Conservation (phyloP, 1,140 invertebrate species). For the Lepidurus apus region DNA sequence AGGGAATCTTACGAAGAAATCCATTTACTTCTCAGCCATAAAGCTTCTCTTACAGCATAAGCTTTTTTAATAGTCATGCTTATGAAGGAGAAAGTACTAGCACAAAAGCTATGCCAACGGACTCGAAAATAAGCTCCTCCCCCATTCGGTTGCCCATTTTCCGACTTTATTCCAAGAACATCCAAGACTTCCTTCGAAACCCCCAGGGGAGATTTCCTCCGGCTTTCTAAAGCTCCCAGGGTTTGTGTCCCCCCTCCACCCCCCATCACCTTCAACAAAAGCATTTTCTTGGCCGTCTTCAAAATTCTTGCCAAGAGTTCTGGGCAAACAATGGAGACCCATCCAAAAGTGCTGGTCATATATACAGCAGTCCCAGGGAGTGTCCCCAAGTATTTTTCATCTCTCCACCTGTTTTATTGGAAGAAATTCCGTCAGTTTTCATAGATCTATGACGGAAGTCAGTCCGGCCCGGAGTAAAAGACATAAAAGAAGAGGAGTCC, state of each 20-base stretch:
- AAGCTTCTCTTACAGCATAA: conserved; percentile 8
- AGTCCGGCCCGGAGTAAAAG: background rate
- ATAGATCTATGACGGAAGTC: conserved; percentile 10
- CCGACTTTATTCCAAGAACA: background rate
- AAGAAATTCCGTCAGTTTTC: conserved; percentile 10
- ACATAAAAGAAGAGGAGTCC: background rate
- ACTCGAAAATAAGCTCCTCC: conserved; percentile 5
- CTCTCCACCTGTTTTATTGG: conserved; percentile 10
- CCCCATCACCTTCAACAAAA: background rate
- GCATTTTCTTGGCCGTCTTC: conserved; percentile 14
- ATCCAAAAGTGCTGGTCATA: conserved; percentile 19
- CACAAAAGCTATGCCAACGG: background rate
- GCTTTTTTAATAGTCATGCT: background rate
- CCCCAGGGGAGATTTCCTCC: background rate
- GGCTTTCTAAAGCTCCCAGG: background rate
- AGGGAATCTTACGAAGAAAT: background rate
- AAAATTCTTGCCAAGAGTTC: background rate
- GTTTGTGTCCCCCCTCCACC: background rate
- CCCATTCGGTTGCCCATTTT: background rate
- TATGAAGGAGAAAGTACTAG: background rate
- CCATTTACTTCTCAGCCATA: conserved; percentile 5
- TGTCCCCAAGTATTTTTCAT: conserved; percentile 19
- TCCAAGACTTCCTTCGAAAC: background rate
- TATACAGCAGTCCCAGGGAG: conserved; percentile 6
- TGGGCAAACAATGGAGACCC: conserved; percentile 4